Evolutionary conservation across 2,113 vertebrate genomes (phyloP).

Genomic region (Hirundichthys speculiger): DNA sequence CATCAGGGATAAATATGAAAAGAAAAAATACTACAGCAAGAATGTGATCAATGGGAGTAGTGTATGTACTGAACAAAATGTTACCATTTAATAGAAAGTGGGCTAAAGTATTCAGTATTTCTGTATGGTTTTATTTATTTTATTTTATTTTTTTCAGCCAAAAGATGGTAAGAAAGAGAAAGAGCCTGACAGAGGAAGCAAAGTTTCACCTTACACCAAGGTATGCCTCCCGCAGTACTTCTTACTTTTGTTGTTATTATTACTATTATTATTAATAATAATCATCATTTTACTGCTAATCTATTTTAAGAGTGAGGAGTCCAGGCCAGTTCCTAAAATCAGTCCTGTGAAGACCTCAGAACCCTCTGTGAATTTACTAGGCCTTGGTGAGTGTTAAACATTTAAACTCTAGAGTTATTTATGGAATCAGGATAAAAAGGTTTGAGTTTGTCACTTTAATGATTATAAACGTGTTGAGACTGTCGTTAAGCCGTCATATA

Average conservation of each 20-base stretch:
- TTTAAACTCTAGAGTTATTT: conserved; percentile 1
- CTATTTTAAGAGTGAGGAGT: conserved; percentile 86
- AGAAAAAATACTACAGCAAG: conserved; percentile 96
- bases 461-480: neutral
- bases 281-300: too few species aligned
- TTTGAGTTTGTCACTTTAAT: neutral
- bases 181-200: conserved; percentile 84
- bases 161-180: conserved; percentile 89
- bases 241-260: too few species aligned
- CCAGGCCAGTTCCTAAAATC: conserved; percentile 84
- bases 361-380: conserved; percentile 90
- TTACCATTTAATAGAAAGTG: neutral
- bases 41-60: conserved; percentile 86
- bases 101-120: neutral
- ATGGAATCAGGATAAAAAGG: neutral
- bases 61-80: conserved; percentile 81
- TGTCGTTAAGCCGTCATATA: neutral
- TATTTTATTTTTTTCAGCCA: conserved; percentile 45
- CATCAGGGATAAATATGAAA: conserved; percentile 98
- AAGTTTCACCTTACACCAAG: conserved; percentile 70
- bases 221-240: conserved; percentile 22
- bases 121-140: too few species aligned
- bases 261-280: too few species aligned
- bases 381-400: conserved; percentile 86
- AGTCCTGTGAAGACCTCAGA: conserved; percentile 89